Evolutionary conservation across 2,797 vertebrate genomes (phyloP).

Genomic region (Pangasius macronema): DNA sequence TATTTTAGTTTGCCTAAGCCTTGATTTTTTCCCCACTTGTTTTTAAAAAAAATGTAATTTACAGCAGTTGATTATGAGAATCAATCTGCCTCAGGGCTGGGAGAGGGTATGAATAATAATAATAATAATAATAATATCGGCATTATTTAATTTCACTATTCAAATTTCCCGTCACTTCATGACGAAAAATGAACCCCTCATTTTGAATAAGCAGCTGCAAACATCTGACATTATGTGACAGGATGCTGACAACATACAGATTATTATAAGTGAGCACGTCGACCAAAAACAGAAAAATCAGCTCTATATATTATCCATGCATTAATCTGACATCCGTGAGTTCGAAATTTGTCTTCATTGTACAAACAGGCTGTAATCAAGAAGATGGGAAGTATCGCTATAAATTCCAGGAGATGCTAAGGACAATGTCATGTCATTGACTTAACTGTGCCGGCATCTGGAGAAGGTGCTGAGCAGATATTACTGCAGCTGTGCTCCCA

Average conservation of each 20-base stretch:
- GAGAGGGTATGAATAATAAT: constrained; percentile 57
- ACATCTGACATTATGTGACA: constrained; percentile 19
- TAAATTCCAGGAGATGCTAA: constrained; percentile 48
- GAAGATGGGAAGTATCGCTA: constrained; percentile 29
- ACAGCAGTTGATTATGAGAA: constrained; percentile 54
- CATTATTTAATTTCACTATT: constrained; percentile 56
- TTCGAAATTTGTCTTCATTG: constrained; percentile 29
- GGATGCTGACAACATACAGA: constrained; percentile 34
- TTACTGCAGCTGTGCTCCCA: constrained; percentile 43
- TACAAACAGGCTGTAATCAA: constrained; percentile 40
- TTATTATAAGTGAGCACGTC: constrained; percentile 28
- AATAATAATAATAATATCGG: constrained; percentile 39
- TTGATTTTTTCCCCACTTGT: constrained; percentile 13
- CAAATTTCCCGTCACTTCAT: constrained; percentile 47
- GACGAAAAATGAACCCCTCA: constrained; percentile 24
- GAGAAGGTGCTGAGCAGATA: constrained; percentile 54
- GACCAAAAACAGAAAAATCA: neutral
- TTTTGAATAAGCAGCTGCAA: constrained; percentile 25
- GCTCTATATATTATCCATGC: neutral
- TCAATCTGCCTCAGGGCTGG: constrained; percentile 51
- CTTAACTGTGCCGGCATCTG: constrained; percentile 49
- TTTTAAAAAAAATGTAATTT: constrained; percentile 42
- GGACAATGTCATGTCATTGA: constrained; percentile 52
- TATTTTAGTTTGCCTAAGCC: constrained; percentile 34
- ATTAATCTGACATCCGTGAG: constrained; percentile 21